A percentile compares a stretch with the other conserved stretches of the same genome.
Conservation (phyloP, 1,140 invertebrate genomes). For the Nymphalis io region DNA sequence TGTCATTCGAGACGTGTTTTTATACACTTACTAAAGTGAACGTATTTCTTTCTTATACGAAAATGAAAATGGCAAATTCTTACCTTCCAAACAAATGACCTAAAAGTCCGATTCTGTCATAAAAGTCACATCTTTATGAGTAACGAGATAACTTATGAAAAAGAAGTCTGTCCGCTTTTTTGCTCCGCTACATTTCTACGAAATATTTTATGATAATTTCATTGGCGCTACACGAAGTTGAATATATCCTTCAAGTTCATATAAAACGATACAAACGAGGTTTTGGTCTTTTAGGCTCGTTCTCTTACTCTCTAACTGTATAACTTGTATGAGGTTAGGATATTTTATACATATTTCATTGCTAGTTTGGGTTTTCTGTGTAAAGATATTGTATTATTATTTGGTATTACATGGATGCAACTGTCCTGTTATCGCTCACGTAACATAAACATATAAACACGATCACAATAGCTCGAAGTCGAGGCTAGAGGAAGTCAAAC, state of each 20-base stretch:
- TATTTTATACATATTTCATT: neutral
- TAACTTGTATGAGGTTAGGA: neutral
- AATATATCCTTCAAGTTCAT: conserved; percentile 40
- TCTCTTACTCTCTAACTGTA: neutral
- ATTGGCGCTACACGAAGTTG: conserved; percentile 50
- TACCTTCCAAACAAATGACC: conserved; percentile 59
- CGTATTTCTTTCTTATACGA: conserved; percentile 2
- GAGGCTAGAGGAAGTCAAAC: conserved; percentile 59
- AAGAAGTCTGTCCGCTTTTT: conserved; percentile 60
- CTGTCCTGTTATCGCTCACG: conserved; percentile 48
- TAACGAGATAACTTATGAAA: conserved; percentile 69
- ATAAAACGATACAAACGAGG: conserved; percentile 20
- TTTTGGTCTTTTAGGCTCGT: neutral
- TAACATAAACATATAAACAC: conserved; percentile 59
- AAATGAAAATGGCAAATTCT: conserved; percentile 21
- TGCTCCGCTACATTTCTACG: conserved; percentile 53
- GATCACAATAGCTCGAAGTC: conserved; percentile 54
- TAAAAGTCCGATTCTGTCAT: conserved; percentile 63
- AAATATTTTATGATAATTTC: conserved; percentile 69
- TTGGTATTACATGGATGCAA: conserved; percentile 38
- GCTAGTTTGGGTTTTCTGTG: neutral
- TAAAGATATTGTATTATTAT: conserved; percentile 29
- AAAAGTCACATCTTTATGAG: conserved; percentile 72
- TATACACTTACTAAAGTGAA: neutral
- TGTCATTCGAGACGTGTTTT: neutral